phyloP scores from a whole-genome alignment of 35 echinoderm and acorn worm genomes.

The Acanthaster planci region DNA sequence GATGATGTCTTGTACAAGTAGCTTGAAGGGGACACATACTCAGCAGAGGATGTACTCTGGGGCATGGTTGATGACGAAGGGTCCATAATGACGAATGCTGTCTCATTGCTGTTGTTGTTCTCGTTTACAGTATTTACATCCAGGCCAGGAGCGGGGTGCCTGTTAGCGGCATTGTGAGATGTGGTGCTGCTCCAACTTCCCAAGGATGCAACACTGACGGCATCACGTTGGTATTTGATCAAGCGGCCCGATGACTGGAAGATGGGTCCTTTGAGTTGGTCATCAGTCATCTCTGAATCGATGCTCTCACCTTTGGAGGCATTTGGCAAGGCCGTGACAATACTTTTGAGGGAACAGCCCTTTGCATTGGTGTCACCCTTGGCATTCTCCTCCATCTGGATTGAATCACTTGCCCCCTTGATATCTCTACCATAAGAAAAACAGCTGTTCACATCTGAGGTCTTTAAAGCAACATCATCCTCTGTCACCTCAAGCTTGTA shows the following conservation, averaged over 20 bases:
- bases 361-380: not conserved
- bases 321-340: not conserved
- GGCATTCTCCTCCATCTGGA: not conserved
- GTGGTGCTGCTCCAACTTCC: not conserved
- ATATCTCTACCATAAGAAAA: not conserved
- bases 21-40: not conserved
- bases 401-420: not conserved
- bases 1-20: too few relatives aligned
- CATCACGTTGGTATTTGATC: not conserved
- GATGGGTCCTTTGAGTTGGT: constrained; percentile 3
- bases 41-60: not conserved
- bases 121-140: not conserved
- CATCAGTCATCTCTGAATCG: not conserved
- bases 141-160: too few relatives aligned
- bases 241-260: not conserved
- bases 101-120: constrained; percentile 17
- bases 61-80: not conserved
- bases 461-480: not conserved
- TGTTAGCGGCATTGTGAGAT: not conserved
- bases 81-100: not conserved
- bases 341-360: too few relatives aligned
- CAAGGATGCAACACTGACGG: not conserved
- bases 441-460: constrained; percentile 6
- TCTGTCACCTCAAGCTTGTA: not conserved
- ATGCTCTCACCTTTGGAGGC: not conserved